Percentiles rank a stretch among this genome's conserved stretches.
Conservation (phyloP, 1,140 invertebrate genomes). For the Diabrotica undecimpunctata region DNA sequence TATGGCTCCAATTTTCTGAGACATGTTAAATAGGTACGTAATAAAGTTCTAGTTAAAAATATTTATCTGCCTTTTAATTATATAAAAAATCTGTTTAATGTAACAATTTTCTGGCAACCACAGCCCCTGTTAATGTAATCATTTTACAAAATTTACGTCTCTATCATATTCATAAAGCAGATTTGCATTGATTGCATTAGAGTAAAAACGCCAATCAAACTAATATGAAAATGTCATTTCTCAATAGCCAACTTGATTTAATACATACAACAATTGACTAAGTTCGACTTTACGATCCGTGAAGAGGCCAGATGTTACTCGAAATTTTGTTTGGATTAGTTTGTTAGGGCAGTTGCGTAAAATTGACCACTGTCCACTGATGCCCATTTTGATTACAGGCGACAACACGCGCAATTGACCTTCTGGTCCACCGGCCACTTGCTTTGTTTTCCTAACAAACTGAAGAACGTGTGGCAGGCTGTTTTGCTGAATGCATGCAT, state of each 20-base stretch:
- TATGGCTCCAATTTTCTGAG: no score
- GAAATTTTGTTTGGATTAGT: constrained; percentile 27
- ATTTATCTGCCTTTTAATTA: no score
- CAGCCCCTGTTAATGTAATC: no score
- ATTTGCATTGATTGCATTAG: constrained; percentile 35
- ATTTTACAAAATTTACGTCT: no score
- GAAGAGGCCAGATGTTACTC: constrained; percentile 38
- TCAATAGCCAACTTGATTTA: constrained; percentile 32
- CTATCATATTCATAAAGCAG: no score
- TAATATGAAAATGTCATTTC: constrained; percentile 38
- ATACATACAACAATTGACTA: constrained; percentile 30
- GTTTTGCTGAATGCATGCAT: neutral
- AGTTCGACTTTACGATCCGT: constrained; percentile 34
- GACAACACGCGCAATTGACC: constrained; percentile 15
- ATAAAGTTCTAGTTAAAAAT: no score
- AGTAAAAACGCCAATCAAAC: constrained; percentile 24
- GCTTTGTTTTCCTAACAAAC: constrained; percentile 19
- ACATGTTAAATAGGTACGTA: no score
- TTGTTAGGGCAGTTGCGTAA: constrained; percentile 34
- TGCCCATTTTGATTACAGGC: constrained; percentile 10
- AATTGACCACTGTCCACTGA: constrained; percentile 36
- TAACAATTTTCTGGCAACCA: no score
- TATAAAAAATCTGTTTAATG: no score
- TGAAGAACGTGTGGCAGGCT: constrained; percentile 13
- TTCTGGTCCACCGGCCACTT: neutral